Evolutionary conservation across 2,113 vertebrate genomes (phyloP), one percentile per base, ranked within the genome.

Genomic region (Siniperca chuatsi): DNA sequence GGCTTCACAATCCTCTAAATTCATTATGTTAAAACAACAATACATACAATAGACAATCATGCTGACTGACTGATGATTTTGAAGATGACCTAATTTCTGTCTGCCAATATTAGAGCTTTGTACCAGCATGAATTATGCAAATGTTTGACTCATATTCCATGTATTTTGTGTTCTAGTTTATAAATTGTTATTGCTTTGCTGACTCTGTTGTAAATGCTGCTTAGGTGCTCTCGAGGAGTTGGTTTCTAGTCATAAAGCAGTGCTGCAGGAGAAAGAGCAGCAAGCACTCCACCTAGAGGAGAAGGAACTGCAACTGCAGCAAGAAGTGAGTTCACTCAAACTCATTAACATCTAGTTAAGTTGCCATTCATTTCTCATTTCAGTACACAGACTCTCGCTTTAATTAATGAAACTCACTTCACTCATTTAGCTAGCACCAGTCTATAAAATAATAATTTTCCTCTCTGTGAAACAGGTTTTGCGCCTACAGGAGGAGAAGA

Each of bases 251-350:
- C 95, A 96, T 10, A 94, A 95, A 3, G 55, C 78, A 4, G 82
- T 92, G 12, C 77, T 97, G 58, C 79, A 85, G 82, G 91, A 95
- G 25, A 96, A 93, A 85, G 61, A 90, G 8, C 92, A 96, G 33
- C 91, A 87, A 71, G 78, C 78, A 3, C 88, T 86, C 44, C 85
- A 92, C 37, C 67, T 97, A 23, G 91, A 96, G 87, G 95, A 96
- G 78, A 96, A 93, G 61, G 95, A 96, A 25, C 68, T 75, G 15
- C 83, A 85, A 67, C 94, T 97, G 62, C 96, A 96, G 70, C 83
- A 93, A 12, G 94, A 98, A 96, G 98, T 97, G 73, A 90, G 75
- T 76, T 65, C 20, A 73, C 2, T 11, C 2, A 13, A 11, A 70
- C 2, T 11, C 1, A 13, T 8, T 8, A 9, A 12, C 8, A 46